These are phyloP conservation scores for Ctenochaetus hawaiiensis DNA, from an alignment of 2,797 vertebrate species.

Conservation along the genomic window DNA sequence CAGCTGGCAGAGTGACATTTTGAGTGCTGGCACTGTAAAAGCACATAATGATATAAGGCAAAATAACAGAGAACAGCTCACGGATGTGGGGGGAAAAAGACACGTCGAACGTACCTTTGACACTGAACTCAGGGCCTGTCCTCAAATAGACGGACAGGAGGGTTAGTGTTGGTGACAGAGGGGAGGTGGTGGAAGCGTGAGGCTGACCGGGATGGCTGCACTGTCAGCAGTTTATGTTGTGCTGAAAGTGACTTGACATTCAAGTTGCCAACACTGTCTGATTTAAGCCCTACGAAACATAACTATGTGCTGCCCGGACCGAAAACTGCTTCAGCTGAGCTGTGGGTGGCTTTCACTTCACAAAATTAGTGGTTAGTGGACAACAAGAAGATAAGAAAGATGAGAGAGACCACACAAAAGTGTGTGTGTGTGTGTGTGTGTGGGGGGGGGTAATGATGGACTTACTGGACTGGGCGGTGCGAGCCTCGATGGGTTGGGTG, in stretches of 20 bases:
- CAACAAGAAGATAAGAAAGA: constrained; percentile 44
- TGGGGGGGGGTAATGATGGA: constrained; percentile 46
- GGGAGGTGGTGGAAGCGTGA: constrained; percentile 55
- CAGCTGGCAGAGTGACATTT: constrained; percentile 74
- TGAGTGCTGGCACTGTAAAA: constrained; percentile 62
- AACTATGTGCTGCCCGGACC: constrained; percentile 36
- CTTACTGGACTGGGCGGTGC: constrained; percentile 97
- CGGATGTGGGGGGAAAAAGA: constrained; percentile 64
- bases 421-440: background rate
- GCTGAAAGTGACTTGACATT: constrained; percentile 73
- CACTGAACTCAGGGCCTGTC: constrained; percentile 71
- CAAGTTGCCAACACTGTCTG: constrained; percentile 53
- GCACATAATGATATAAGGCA: constrained; percentile 62
- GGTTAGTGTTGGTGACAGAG: constrained; percentile 78
- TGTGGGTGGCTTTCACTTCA: constrained; percentile 16
- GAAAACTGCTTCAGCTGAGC: constrained; percentile 43
- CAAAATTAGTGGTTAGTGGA: constrained; percentile 68
- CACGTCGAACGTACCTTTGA: constrained; percentile 83
- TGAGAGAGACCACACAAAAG: constrained; percentile 17
- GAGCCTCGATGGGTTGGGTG: constrained; percentile 90
- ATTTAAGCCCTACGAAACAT: constrained; percentile 52
- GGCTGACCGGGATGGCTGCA: constrained; percentile 61
- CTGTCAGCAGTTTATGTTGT: constrained; percentile 63
- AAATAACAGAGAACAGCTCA: constrained; percentile 68
- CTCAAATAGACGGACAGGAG: constrained; percentile 71